Evolutionary conservation across 2,797 vertebrate genomes (phyloP).

Genomic region (Tangara arthus): DNA sequence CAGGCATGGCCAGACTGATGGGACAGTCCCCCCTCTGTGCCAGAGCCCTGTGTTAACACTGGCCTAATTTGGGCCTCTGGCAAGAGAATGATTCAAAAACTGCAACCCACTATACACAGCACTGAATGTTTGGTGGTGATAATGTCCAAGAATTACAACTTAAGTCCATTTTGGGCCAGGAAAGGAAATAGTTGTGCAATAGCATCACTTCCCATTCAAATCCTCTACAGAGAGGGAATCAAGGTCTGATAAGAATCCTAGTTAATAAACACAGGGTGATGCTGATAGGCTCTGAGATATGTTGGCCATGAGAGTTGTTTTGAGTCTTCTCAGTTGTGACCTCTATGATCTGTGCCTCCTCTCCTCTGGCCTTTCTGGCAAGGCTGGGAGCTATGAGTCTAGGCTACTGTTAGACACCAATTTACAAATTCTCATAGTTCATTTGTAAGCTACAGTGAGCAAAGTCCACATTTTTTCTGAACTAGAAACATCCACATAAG

Average conservation of each 20-base stretch:
- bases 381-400: background rate
- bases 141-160: conserved; percentile 50
- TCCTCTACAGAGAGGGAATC: background rate
- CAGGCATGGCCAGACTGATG: background rate
- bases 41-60: background rate
- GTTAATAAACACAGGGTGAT: background rate
- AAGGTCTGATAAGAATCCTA: background rate
- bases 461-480: background rate
- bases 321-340: background rate
- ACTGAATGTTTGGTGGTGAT: background rate
- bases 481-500: background rate
- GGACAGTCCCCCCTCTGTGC: background rate
- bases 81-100: background rate
- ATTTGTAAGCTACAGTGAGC: background rate
- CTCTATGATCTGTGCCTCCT: background rate
- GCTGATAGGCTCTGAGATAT: background rate
- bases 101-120: background rate
- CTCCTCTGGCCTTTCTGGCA: background rate
- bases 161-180: background rate
- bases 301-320: background rate
- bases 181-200: conserved; percentile 52
- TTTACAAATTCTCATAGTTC: background rate
- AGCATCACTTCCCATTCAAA: conserved; percentile 31
- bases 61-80: background rate
- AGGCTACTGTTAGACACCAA: background rate